Base-by-base conservation (phyloP, 2,113 vertebrate species). In the Phrynosoma platyrhinos region DNA sequence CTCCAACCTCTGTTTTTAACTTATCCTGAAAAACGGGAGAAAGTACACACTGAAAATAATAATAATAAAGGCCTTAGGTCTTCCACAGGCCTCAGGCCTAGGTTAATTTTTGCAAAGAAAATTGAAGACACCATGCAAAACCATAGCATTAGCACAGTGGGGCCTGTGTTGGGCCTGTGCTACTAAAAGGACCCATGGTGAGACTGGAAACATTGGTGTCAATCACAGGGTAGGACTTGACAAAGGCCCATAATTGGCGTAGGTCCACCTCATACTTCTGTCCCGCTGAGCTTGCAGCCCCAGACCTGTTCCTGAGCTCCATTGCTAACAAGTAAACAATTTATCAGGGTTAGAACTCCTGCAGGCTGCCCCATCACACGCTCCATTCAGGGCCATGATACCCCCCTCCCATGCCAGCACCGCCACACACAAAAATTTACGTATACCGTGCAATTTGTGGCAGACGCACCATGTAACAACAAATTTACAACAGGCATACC, bases 211-310 rank as follows among this genome's bases (percentile, higher is more conserved):
- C 97, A 96, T 95, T 96, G 97, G 94, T 98, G 98, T 98, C 98
- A 98, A 98, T 98, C 98, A 98, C 55, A 13, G 94, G 91, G 79
- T 94, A 87, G 95, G 94, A n/a, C 86, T 85, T 83, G 91, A 98
- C 97, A 98, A 98, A 97, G 96, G 96, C 95, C 94, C 78, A 82
- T 98, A 98, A 98, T 98, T 98, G 98, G 97, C 97, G 94, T 98
- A 97, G 96, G 97, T 98, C 97, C 97, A 98, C 97, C 97, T 98
- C 97, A 96, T 97, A 97, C 96, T 96, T 97, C 96, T 94, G 96
- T 97, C 97, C 97, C 12, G 96, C 97, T 97, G 97, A 91, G 97
- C 92, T 93, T 66, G 87, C 91, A 96, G 96, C 94, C 96, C 92
- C 93, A 68, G 81, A 95, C 95, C 94, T 92, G 93, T 94, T 96